Evolutionary conservation across 1,140 invertebrate species (phyloP).

Genomic region (Nephila pilipes): DNA sequence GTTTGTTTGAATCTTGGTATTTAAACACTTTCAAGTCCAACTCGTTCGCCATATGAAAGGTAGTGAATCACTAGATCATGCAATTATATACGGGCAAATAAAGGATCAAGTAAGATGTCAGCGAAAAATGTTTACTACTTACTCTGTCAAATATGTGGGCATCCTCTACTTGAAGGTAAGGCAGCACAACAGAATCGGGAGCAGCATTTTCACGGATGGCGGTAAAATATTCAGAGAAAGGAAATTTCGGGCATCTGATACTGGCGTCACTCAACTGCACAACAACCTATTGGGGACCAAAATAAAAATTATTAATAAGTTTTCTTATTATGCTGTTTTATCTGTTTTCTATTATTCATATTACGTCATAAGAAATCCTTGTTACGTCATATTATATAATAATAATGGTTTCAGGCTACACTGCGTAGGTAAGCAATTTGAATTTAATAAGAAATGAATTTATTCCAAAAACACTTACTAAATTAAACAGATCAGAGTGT

Average conservation of each 20-base stretch:
- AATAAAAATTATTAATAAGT: background rate
- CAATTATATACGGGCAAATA: too few relatives aligned
- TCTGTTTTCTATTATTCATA: background rate
- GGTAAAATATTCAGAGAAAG: conserved; percentile 79
- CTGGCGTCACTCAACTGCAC: conserved; percentile 78
- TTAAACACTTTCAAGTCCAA: too few relatives aligned
- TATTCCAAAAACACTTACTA: too few relatives aligned
- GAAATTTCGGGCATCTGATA: conserved; percentile 79
- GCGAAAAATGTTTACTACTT: background rate
- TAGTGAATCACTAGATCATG: too few relatives aligned
- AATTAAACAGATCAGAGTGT: too few relatives aligned
- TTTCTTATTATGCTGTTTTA: background rate
- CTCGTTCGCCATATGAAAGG: too few relatives aligned
- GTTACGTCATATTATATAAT: too few relatives aligned
- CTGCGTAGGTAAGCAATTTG: too few relatives aligned
- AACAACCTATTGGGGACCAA: conserved; percentile 75
- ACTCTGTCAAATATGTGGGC: conserved; percentile 78
- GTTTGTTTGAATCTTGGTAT: too few relatives aligned
- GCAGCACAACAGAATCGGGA: conserved; percentile 78
- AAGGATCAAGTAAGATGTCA: background rate
- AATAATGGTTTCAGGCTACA: too few relatives aligned
- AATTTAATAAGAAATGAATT: too few relatives aligned
- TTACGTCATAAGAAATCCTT: too few relatives aligned
- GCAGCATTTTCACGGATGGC: conserved; percentile 78
- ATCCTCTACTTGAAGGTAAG: conserved; percentile 78